These are phyloP conservation scores for Drosophila nr. medialis DNA, from an alignment of 2,888 invertebrate genomes.

Conservation along the genomic window DNA sequence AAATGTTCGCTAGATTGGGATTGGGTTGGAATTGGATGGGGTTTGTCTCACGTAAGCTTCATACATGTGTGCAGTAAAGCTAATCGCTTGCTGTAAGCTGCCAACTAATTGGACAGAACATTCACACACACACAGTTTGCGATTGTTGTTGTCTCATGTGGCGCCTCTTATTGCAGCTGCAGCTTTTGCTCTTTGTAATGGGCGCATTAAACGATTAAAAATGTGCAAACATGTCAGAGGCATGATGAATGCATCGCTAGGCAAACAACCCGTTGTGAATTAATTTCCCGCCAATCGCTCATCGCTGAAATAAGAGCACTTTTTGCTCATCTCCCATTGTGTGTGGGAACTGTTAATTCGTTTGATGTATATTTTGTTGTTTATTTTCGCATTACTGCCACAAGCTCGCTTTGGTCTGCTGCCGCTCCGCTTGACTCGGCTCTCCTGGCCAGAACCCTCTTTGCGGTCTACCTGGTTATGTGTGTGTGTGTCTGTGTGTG, in stretches of 20 bases:
- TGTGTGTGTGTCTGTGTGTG: not conserved
- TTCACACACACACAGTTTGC: slow-evolving; percentile 9
- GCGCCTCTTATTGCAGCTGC: slow-evolving; percentile 26
- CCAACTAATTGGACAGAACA: slow-evolving; percentile 25
- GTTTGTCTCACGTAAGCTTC: slow-evolving; percentile 17
- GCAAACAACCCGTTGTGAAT: not conserved
- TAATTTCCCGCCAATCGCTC: slow-evolving; percentile 9
- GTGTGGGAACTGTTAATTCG: not conserved
- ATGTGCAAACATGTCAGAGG: slow-evolving; percentile 34
- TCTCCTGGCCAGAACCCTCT: not conserved
- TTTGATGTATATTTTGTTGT: not conserved
- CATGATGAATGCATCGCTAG: slow-evolving; percentile 17
- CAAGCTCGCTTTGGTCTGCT: slow-evolving; percentile 22
- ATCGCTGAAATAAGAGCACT: slow-evolving; percentile 1
- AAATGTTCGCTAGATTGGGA: slow-evolving; percentile 19
- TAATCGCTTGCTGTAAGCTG: slow-evolving; percentile 44
- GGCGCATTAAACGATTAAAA: slow-evolving; percentile 47
- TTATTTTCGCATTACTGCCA: slow-evolving; percentile 36
- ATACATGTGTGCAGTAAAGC: slow-evolving; percentile 37
- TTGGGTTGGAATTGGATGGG: not conserved
- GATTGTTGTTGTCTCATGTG: slow-evolving; percentile 16
- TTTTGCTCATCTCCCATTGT: slow-evolving; percentile 1
- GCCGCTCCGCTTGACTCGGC: not conserved
- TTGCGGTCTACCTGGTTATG: not conserved
- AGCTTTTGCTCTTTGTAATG: slow-evolving; percentile 3